phyloP scores from a whole-genome alignment of 2,888 invertebrate genomes.

The Orgyia antiqua region DNA sequence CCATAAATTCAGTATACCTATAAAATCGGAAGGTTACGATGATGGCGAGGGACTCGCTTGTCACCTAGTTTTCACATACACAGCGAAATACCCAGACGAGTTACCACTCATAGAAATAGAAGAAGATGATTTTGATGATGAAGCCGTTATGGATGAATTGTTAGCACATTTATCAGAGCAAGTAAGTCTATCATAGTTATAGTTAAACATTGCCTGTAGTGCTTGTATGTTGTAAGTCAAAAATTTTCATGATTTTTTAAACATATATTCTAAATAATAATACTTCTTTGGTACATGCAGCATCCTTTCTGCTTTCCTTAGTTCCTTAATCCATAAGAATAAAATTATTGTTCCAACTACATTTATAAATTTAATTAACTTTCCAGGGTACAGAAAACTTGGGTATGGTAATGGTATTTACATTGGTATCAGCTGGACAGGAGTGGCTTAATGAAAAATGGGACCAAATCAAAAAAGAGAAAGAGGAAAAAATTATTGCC shows the following conservation, averaged over 20 bases:
- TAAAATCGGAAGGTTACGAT: slow-evolving; percentile 88
- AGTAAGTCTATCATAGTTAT: slow-evolving; percentile 57
- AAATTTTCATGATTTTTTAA: too few relatives aligned
- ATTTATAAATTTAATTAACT: background rate
- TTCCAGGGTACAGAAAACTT: slow-evolving; percentile 90
- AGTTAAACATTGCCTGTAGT: too few relatives aligned
- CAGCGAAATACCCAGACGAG: slow-evolving; percentile 93
- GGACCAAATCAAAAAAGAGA: slow-evolving; percentile 85
- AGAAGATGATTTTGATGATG: slow-evolving; percentile 86
- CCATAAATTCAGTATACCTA: slow-evolving; percentile 88
- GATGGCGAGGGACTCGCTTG: slow-evolving; percentile 86
- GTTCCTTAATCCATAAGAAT: too few relatives aligned
- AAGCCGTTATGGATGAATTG: slow-evolving; percentile 80
- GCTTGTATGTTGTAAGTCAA: too few relatives aligned
- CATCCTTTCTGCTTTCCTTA: too few relatives aligned
- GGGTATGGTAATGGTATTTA: slow-evolving; percentile 99
- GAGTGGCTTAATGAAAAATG: slow-evolving; percentile 94
- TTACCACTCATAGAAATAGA: slow-evolving; percentile 88
- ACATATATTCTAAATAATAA: too few relatives aligned
- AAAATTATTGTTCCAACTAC: too few relatives aligned
- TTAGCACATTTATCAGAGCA: slow-evolving; percentile 82
- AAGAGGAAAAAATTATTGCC: slow-evolving; percentile 83
- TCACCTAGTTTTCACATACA: slow-evolving; percentile 89
- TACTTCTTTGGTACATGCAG: too few relatives aligned
- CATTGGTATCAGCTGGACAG: slow-evolving; percentile 93